A percentile compares a stretch with the other conserved stretches of the same genome.
These are phyloP conservation scores for Fringilla coelebs DNA, from an alignment of 2,797 vertebrate species.

Conservation along the genomic window DNA sequence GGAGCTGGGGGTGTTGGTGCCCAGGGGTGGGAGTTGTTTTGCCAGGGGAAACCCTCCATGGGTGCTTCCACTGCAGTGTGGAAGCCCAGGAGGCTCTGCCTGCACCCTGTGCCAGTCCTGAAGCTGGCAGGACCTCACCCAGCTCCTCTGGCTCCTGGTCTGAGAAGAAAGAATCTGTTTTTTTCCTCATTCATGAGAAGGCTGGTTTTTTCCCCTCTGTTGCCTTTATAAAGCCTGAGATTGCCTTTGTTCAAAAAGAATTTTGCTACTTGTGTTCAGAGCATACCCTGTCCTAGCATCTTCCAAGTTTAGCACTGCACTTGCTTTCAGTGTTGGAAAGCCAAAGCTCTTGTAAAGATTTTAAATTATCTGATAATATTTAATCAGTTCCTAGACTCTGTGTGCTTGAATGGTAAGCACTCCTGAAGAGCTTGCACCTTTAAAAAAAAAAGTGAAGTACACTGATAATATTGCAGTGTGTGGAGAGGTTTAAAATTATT, in stretches of 20 bases:
- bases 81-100: not conserved
- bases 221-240: not conserved
- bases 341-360: slow-evolving; percentile 1
- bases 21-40: not conserved
- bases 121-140: not conserved
- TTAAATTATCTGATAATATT: slow-evolving; percentile 35
- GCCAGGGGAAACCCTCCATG: not conserved
- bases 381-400: slow-evolving; percentile 30
- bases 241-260: not conserved
- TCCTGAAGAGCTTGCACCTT: slow-evolving; percentile 64
- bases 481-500: slow-evolving; percentile 62
- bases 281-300: not conserved
- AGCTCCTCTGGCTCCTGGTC: not conserved
- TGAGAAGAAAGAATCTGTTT: not conserved
- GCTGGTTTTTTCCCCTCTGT: not conserved
- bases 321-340: slow-evolving; percentile 9
- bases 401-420: slow-evolving; percentile 25
- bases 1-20: not conserved
- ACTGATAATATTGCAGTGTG: slow-evolving; percentile 20
- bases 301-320: not conserved
- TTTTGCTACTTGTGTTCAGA: not conserved
- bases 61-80: fast-evolving
- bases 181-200: not conserved
- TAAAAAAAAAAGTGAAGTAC: slow-evolving; percentile 32
- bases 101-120: not conserved